These are phyloP conservation scores for Anisognathus igniventris DNA, from an alignment of 2,797 vertebrate genomes.

Conservation along the genomic window DNA sequence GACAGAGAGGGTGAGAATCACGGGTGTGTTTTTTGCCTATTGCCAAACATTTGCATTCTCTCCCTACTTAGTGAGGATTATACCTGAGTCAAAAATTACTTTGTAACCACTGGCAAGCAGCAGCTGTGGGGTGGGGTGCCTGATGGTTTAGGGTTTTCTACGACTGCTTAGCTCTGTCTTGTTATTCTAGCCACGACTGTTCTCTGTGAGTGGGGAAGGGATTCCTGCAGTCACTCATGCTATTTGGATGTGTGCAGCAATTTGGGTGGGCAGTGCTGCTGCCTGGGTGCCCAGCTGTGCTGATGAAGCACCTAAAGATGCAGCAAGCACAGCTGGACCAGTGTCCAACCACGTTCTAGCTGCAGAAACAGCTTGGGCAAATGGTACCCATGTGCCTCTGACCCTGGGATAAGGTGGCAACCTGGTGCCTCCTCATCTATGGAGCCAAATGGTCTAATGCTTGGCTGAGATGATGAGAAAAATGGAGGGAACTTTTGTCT, in stretches of 20 bases:
- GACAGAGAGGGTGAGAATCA: neutral
- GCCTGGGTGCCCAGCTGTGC: neutral
- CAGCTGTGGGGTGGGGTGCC: neutral
- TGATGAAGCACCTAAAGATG: neutral
- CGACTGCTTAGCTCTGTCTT: neutral
- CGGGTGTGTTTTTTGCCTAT: neutral
- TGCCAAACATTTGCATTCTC: neutral
- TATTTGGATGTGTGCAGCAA: neutral
- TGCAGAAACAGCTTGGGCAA: neutral
- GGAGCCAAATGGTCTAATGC: neutral
- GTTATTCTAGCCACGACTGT: rapidly evolving
- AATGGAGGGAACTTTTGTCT: neutral
- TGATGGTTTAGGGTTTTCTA: neutral
- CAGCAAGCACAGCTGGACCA: neutral
- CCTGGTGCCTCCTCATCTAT: neutral
- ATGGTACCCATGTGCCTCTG: neutral
- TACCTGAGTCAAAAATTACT: neutral
- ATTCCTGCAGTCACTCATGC: neutral
- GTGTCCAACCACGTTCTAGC: neutral
- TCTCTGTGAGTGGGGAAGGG: neutral
- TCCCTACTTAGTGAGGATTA: neutral
- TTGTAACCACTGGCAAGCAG: neutral
- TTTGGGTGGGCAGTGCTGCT: neutral
- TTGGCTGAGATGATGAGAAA: neutral
- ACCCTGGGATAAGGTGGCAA: neutral